Evolutionary conservation across 2,113 vertebrate species (phyloP).

Genomic region (Hoplias malabaricus): DNA sequence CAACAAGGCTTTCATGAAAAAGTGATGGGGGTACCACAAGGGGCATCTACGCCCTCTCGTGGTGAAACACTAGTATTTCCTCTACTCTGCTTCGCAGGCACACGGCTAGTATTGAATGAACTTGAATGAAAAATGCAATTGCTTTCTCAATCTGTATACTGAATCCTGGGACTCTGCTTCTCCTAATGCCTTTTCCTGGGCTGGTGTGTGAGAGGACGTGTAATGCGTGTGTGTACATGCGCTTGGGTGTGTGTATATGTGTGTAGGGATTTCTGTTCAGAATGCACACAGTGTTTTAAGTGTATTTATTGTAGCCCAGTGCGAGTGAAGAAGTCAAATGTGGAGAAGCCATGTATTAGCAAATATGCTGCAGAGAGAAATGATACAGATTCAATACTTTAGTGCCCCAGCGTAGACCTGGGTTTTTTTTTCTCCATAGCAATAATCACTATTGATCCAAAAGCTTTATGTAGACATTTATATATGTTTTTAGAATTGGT

Average conservation of each 20-base stretch:
- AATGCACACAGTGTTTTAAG: constrained; percentile 72
- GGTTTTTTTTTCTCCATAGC: constrained; percentile 76
- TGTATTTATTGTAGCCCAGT: constrained; percentile 84
- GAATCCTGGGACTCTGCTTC: constrained; percentile 47
- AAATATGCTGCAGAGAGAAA: constrained; percentile 76
- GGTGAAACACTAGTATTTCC: constrained; percentile 18
- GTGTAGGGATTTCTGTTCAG: constrained; percentile 55
- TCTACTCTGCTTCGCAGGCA: constrained; percentile 27
- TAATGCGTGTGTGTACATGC: constrained; percentile 41
- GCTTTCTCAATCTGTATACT: constrained; percentile 38
- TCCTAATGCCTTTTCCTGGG: constrained; percentile 48
- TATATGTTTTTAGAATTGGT: constrained; percentile 78
- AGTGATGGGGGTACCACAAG: constrained; percentile 6
- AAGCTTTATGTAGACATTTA: constrained; percentile 91
- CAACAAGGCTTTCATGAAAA: neutral
- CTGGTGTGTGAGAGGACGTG: constrained; percentile 30
- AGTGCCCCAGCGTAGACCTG: constrained; percentile 65
- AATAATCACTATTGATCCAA: constrained; percentile 89
- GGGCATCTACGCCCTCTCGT: constrained; percentile 26
- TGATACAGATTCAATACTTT: constrained; percentile 41
- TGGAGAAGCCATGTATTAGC: constrained; percentile 87
- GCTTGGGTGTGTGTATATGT: constrained; percentile 54
- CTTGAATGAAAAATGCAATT: constrained; percentile 53
- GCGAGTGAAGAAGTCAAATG: constrained; percentile 72
- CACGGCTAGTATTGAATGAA: constrained; percentile 42